Base-by-base conservation (phyloP, 2,888 invertebrate species). In the Orthonevra nobilis region DNA sequence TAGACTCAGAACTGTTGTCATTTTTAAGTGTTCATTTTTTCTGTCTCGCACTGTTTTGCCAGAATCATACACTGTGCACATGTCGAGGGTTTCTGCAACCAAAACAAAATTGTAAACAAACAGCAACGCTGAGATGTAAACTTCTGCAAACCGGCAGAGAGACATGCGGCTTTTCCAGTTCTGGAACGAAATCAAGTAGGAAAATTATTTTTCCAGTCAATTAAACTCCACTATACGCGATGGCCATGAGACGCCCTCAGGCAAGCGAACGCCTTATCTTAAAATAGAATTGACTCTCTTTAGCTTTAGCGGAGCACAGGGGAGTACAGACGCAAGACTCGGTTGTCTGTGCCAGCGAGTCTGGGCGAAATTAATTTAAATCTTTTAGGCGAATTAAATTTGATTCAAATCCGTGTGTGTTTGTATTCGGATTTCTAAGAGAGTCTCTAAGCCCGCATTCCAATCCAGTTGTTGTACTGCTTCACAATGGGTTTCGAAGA, bases 221-320 rank as follows among this genome's bases (percentile, higher is more conserved):
- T 64, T 73, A 50, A 74, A 56, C 42, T 50, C 10, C 19, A 48
- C n/a, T n/a, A n/a, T n/a, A n/a, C n/a, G n/a, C n/a, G n/a, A n/a
- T n/a, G 26, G 28, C n/a, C 48, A 44, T 28, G 52, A 36, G 42
- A 52, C n/a, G n/a, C n/a, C n/a, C n/a, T n/a, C n/a, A n/a, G n/a
- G n/a, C n/a, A 44, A 28, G 20, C 30, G 14, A 36, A 34, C 34
- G 17, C 23, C 23, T 1, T 58, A 30, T 70, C 70, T 58, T 64
- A 50, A 70, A 77, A 77, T 77, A 77, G 77, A 64, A 77, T 70
- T 77, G 70, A 77, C 77, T 63, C 58, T 70, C 69, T 61, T 40
- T 19, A n/a, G 19, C 10, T 14, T 30, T 17, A 28, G 42, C 32
- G 23, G 30, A 6, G 6, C 42, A 54, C 23, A 15, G 26, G 17